These are phyloP conservation scores for Ctenopoma multispine DNA, from an alignment of 2,797 vertebrate genomes.

Conservation along the genomic window DNA sequence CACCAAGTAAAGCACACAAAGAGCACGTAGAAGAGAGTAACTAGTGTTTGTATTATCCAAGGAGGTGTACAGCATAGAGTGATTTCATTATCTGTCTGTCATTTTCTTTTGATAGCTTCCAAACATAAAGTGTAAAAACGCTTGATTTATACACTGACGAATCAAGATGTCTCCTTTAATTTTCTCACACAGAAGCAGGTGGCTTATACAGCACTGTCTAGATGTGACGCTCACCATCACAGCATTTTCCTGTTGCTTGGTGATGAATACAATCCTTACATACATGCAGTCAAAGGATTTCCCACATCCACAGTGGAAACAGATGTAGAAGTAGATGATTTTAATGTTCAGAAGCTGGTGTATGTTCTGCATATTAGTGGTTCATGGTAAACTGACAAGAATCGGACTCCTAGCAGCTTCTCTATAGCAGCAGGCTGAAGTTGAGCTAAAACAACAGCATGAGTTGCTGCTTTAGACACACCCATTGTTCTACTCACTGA, in stretches of 20 bases:
- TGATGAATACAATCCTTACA: slow-evolving; percentile 9
- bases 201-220: neutral
- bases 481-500: slow-evolving; percentile 5
- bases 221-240: slow-evolving; percentile 14
- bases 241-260: slow-evolving; percentile 32
- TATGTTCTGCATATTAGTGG: neutral
- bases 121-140: neutral
- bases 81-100: neutral
- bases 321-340: neutral
- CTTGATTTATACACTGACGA: neutral
- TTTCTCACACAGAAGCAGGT: slow-evolving; percentile 5
- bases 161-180: slow-evolving; percentile 4
- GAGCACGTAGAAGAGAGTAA: neutral
- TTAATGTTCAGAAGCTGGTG: neutral
- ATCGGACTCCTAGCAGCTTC: neutral
- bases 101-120: neutral
- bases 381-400: neutral
- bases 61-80: neutral
- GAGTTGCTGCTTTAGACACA: slow-evolving; percentile 28
- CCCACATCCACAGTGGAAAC: slow-evolving; percentile 15
- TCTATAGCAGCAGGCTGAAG: neutral
- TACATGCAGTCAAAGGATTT: slow-evolving; percentile 3
- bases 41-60: neutral
- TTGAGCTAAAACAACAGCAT: neutral
- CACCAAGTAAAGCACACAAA: neutral